Percentiles rank a stretch among this genome's conserved stretches.
Evolutionary conservation across 2,888 invertebrate species (phyloP).

Genomic region (Axea sp.): DNA sequence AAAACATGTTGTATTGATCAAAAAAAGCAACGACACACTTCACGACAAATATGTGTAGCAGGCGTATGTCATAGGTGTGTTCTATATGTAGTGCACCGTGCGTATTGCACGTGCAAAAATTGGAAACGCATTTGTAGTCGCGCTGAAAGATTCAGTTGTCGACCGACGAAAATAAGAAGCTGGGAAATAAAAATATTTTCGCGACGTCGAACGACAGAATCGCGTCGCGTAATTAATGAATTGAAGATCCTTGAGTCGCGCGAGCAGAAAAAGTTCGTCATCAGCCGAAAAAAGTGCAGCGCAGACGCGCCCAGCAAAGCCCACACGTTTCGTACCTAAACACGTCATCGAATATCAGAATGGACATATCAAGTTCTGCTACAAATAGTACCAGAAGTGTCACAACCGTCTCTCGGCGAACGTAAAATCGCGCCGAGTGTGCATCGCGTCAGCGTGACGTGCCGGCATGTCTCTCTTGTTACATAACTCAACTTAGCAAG

Average conservation of each 20-base stretch:
- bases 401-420: constrained; percentile 50
- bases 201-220: constrained; percentile 3
- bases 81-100: no score
- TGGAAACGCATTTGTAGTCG: no score
- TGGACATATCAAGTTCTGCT: constrained; percentile 60
- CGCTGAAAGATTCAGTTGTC: no score
- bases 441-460: constrained; percentile 57
- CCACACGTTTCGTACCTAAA: constrained; percentile 42
- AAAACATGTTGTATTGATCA: no score
- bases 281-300: constrained; percentile 20
- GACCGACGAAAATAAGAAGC: constrained; percentile 4
- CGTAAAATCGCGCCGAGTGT: constrained; percentile 55
- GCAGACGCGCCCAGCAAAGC: constrained; percentile 37
- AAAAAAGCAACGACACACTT: no score
- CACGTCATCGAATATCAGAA: constrained; percentile 58
- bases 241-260: constrained; percentile 17
- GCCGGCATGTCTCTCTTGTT: constrained; percentile 56
- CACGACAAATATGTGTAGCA: no score
- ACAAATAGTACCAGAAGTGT: constrained; percentile 62
- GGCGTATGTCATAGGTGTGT: no score
- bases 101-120: no score
- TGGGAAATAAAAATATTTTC: constrained; percentile 3
- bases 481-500: constrained; percentile 51
- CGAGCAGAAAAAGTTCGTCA: constrained; percentile 13
- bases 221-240: constrained; percentile 18